These are phyloP conservation scores for Lutra lutra DNA, from an alignment of 2,797 vertebrate species.

Conservation along the genomic window DNA sequence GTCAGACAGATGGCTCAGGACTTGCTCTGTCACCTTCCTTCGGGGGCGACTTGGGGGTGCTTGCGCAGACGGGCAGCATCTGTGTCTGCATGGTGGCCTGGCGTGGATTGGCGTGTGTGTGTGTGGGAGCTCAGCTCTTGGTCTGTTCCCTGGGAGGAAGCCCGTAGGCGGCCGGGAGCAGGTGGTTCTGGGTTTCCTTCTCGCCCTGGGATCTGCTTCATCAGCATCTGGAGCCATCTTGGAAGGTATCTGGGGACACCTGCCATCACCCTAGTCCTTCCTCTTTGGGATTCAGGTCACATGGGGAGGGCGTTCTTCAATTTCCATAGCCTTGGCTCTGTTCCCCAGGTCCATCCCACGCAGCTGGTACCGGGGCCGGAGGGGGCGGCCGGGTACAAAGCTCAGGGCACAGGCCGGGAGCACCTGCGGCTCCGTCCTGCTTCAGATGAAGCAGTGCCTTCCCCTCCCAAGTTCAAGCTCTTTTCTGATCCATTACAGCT, in stretches of 20 bases:
- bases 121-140: background rate
- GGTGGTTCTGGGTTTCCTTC: background rate
- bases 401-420: too few species aligned
- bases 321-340: background rate
- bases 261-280: background rate
- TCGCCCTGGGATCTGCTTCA: rapidly evolving
- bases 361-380: background rate
- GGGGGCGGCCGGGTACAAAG: background rate
- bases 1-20: background rate
- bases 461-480: rapidly evolving
- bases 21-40: background rate
- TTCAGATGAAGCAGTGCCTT: background rate
- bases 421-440: background rate
- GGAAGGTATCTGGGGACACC: background rate
- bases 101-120: rapidly evolving
- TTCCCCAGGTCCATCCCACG: background rate
- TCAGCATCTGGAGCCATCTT: background rate
- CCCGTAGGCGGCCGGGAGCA: background rate
- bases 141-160: background rate
- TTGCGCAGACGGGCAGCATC: too few species aligned
- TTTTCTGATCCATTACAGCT: rapidly evolving
- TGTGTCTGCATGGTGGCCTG: background rate
- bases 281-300: background rate
- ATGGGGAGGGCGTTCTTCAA: rapidly evolving
- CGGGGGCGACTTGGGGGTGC: background rate